Conservation (phyloP, 1,140 invertebrate species). For the Drosophila arizonae region DNA sequence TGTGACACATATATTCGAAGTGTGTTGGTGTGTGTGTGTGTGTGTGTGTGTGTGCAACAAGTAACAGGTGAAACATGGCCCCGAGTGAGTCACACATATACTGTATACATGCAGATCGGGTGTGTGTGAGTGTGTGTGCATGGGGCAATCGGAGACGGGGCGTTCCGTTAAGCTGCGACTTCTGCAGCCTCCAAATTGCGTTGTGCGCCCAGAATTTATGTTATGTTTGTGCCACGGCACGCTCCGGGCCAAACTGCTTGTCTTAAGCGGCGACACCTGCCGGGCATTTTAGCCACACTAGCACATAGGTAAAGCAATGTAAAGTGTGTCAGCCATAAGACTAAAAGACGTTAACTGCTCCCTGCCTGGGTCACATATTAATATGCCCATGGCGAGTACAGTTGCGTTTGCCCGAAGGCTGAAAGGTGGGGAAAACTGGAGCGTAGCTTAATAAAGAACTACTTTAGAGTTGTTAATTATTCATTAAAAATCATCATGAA, state of each 20-base stretch:
- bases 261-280: constrained; percentile 24
- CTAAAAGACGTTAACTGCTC: constrained; percentile 19
- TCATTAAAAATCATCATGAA: too few relatives aligned
- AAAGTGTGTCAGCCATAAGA: constrained; percentile 64
- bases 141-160: constrained; percentile 33
- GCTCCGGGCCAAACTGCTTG: constrained; percentile 40
- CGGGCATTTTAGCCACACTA: constrained; percentile 43
- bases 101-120: background rate
- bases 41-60: constrained; percentile 1
- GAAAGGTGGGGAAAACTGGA: background rate
- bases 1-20: constrained; percentile 52
- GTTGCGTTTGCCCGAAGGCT: background rate
- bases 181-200: constrained; percentile 51
- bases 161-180: constrained; percentile 48
- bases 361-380: constrained; percentile 6
- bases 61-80: constrained; percentile 60
- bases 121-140: constrained; percentile 1
- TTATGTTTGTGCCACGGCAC: constrained; percentile 50
- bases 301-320: constrained; percentile 52
- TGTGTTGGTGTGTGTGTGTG: background rate
- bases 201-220: constrained; percentile 33
- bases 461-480: constrained; percentile 4
- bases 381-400: background rate
- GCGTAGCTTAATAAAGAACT: background rate
- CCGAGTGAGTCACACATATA: constrained; percentile 34